Conservation (phyloP, 2,888 invertebrate species). For the Eristalis intricaria region DNA sequence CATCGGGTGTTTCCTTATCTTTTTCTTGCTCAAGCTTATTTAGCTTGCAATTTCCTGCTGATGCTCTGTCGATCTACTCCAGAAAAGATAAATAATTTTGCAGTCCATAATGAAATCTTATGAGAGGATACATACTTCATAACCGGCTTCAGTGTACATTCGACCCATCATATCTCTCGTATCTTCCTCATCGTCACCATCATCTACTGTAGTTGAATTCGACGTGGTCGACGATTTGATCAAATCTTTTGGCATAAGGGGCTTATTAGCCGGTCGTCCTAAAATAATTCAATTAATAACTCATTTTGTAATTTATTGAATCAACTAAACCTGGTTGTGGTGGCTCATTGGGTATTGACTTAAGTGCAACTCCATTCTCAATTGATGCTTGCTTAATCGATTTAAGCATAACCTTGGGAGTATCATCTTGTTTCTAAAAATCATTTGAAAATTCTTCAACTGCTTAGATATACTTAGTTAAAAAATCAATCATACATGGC, state of each 20-base stretch:
- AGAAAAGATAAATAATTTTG: not conserved
- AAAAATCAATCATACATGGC: constrained; percentile 73
- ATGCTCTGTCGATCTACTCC: constrained; percentile 91
- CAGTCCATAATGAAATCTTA: not conserved
- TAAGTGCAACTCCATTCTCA: constrained; percentile 77
- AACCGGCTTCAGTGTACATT: constrained; percentile 88
- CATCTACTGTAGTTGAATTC: not conserved
- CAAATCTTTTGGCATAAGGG: constrained; percentile 74
- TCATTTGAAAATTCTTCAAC: not conserved
- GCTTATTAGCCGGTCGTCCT: constrained; percentile 73
- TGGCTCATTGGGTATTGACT: constrained; percentile 74
- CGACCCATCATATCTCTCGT: constrained; percentile 90
- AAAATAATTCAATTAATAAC: not conserved
- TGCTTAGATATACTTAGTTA: too few species aligned
- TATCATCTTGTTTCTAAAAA: constrained; percentile 55
- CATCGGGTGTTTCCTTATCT: constrained; percentile 93
- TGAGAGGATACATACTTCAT: constrained; percentile 83
- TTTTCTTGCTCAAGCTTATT: constrained; percentile 89
- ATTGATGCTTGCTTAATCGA: constrained; percentile 73
- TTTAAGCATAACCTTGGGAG: constrained; percentile 23
- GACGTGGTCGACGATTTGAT: constrained; percentile 37
- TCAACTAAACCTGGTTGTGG: constrained; percentile 73
- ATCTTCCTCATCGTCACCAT: constrained; percentile 87
- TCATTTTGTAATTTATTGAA: not conserved
- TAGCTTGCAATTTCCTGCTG: constrained; percentile 92